Conservation (phyloP, 2,113 vertebrate species). For the Tragulus kanchil region DNA sequence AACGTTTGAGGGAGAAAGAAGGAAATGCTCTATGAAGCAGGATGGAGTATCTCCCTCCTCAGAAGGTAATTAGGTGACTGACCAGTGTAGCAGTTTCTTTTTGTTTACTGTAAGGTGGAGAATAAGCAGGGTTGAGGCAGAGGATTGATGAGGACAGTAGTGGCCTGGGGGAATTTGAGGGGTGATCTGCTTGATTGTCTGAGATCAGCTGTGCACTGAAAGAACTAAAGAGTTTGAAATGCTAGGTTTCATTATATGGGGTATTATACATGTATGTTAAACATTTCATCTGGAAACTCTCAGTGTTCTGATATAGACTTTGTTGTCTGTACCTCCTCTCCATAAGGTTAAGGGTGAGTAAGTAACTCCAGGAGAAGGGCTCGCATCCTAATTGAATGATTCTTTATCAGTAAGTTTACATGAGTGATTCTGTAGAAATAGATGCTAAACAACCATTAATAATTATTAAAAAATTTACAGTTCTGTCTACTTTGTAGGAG, state of each 20-base stretch:
- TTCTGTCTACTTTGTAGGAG: neutral
- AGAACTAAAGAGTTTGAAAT: constrained; percentile 10
- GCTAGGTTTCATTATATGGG: neutral
- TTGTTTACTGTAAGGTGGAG: neutral
- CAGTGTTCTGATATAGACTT: neutral
- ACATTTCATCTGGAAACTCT: neutral
- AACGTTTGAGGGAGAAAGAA: neutral
- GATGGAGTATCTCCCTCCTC: neutral
- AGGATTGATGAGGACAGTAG: neutral
- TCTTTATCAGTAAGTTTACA: constrained; percentile 39
- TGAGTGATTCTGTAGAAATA: neutral
- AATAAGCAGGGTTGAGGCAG: neutral
- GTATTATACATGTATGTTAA: neutral
- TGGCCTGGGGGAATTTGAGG: neutral
- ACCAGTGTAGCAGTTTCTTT: neutral
- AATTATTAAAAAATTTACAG: constrained; percentile 30
- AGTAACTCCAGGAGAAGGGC: neutral
- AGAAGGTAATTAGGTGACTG: neutral
- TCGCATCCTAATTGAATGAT: neutral
- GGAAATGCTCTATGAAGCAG: neutral
- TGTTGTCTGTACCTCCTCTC: neutral
- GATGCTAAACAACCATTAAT: neutral
- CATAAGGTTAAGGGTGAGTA: neutral
- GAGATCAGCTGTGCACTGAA: neutral
- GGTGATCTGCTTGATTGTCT: neutral